Evolutionary conservation across 2,888 invertebrate species (phyloP).

Genomic region (Palloptera scutellata): DNA sequence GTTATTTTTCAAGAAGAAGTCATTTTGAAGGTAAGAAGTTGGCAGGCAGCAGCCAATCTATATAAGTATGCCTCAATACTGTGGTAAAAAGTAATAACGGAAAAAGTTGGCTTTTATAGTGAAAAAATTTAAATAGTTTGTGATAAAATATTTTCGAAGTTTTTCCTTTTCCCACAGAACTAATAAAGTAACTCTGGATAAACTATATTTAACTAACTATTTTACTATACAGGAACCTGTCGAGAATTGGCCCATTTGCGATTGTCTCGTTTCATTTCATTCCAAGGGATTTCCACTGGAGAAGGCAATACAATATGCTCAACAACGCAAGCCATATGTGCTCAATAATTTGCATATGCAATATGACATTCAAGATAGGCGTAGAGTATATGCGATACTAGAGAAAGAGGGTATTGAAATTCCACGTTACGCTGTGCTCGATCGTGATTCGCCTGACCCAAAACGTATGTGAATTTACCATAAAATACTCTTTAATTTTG

Average conservation of each 20-base stretch:
- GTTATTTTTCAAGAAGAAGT: conserved; percentile 95
- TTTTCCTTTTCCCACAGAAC: not conserved
- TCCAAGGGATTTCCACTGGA: conserved; percentile 98
- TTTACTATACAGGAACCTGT: conserved; percentile 75
- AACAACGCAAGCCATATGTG: conserved; percentile 91
- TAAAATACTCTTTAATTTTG: not conserved
- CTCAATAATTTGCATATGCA: conserved; percentile 99
- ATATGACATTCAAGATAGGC: conserved; percentile 94
- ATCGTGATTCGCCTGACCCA: conserved; percentile 91
- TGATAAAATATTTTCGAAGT: not conserved
- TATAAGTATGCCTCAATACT: too few relatives aligned
- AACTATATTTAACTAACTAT: conserved; percentile 15
- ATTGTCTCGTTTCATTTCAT: conserved; percentile 97
- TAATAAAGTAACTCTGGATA: not conserved
- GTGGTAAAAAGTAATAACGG: too few relatives aligned
- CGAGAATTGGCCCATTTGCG: conserved; percentile 97
- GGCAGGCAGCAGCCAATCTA: too few relatives aligned
- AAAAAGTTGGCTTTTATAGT: too few relatives aligned
- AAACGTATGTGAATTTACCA: conserved; percentile 72
- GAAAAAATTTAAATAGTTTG: not conserved
- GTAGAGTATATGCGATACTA: conserved; percentile 94
- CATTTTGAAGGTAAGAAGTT: conserved; percentile 80
- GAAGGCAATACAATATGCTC: conserved; percentile 96
- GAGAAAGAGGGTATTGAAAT: conserved; percentile 96
- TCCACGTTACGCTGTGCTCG: conserved; percentile 95